These are phyloP conservation scores for Pseudochirops cupreus DNA, from an alignment of 2,797 vertebrate genomes.

Conservation along the genomic window DNA sequence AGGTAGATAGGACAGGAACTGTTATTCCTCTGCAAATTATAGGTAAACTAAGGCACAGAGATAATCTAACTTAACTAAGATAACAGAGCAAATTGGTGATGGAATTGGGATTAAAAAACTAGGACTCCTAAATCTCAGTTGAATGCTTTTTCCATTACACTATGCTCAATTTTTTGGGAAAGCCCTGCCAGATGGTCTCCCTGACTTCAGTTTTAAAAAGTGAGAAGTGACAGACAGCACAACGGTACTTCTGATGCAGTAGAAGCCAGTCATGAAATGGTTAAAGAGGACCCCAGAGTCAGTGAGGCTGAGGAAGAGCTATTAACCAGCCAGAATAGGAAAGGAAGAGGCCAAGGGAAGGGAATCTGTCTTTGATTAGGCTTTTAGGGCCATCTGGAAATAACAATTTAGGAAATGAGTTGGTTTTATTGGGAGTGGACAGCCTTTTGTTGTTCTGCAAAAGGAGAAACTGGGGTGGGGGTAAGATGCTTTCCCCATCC, in stretches of 20 bases:
- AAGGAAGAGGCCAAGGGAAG: not conserved
- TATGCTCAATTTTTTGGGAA: not conserved
- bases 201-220: not conserved
- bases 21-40: constrained; percentile 12
- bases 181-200: not conserved
- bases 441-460: not conserved
- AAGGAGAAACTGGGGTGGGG: not conserved
- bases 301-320: not conserved
- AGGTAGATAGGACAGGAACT: not conserved
- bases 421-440: constrained; percentile 32
- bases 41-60: not conserved
- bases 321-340: not conserved
- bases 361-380: constrained; percentile 51
- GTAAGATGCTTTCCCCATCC: not conserved
- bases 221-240: not conserved
- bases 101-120: not conserved
- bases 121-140: not conserved
- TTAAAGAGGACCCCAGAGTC: not conserved
- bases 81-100: not conserved
- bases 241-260: not conserved
- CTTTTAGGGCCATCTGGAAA: constrained; percentile 42
- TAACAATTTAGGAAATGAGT: constrained; percentile 8
- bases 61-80: constrained; percentile 12
- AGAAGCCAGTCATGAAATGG: not conserved
- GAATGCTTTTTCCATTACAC: not conserved